Evolutionary conservation across 2,888 invertebrate species (phyloP), one percentile per base, ranked within the genome.

Genomic region (Polymixis flavicincta): DNA sequence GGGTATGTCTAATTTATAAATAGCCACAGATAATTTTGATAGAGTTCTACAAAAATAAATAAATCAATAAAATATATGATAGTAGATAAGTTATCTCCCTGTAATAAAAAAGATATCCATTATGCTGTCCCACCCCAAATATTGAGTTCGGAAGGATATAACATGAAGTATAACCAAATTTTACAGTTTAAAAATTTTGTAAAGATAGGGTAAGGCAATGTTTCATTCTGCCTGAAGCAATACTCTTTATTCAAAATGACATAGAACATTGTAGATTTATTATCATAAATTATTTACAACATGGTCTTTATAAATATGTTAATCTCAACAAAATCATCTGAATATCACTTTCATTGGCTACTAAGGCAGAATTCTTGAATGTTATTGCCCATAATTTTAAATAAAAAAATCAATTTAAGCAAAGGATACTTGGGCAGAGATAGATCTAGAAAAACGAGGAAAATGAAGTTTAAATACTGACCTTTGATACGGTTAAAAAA

Each of bases 321-420:
- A 73, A 85, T 73, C 5, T 54, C 13, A 37, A 22, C n/a, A 60
- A 52, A 66, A 71, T 28, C 22, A 71, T 66, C 50, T 80, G 25
- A 70, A 85, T 72, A 63, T 11, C 63, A 85, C 83, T 82, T 83
- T 83, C 85, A 61, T 85, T 85, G 70, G 32, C 52, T 64, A 52
- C 25, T 6, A 60, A n/a, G 22, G 52, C 25, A 32, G 63, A 59
- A 82, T 68, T 52, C 14, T 54, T 77, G 45, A 82, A 57, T 52
- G 22, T 28, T 48, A 67, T 66, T 82, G 63, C 6, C 32, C 57
- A 76, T 45, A 52, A n/a, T 55, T 69, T 82, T 65, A 52, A 78
- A 69, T 82, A 78, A 61, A 32, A 32, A 52, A 60, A 22, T 17
- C 0, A 0, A 5, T 66, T 1, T 3, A 59, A 2, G 7, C 19